phyloP scores from a whole-genome alignment of 2,113 vertebrate genomes.

The Coregonus clupeaformis region DNA sequence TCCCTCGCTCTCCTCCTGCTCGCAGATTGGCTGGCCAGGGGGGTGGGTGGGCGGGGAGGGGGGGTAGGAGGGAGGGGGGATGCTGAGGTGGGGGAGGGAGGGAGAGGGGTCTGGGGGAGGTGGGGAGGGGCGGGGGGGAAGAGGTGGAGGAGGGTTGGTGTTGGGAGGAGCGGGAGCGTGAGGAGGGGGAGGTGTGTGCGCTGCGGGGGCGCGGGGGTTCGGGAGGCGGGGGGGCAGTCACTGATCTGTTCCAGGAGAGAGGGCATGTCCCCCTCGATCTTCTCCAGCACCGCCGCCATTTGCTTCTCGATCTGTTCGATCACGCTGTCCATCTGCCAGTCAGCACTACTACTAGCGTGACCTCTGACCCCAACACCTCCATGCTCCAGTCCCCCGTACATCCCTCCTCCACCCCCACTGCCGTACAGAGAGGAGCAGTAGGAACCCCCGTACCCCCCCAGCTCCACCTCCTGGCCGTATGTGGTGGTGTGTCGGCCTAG shows the following conservation, averaged over 20 bases:
- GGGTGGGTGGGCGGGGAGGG: conserved; percentile 66
- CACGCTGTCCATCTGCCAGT: conserved; percentile 82
- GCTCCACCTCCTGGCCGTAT: conserved; percentile 47
- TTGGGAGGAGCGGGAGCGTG: conserved; percentile 49
- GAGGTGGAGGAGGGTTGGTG: conserved; percentile 29
- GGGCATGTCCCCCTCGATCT: conserved; percentile 82
- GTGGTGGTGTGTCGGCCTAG: conserved; percentile 62
- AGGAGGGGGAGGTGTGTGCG: conserved; percentile 65
- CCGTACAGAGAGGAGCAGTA: conserved; percentile 65
- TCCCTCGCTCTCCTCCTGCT: conserved; percentile 60
- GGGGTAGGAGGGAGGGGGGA: conserved; percentile 23
- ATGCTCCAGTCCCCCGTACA: conserved; percentile 67
- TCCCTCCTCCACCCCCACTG: conserved; percentile 53
- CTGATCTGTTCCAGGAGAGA: conserved; percentile 79
- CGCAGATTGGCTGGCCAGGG: conserved; percentile 44
- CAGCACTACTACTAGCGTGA: conserved; percentile 45
- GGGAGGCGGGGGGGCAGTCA: conserved; percentile 68
- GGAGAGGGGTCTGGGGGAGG: conserved; percentile 36
- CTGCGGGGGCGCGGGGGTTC: conserved; percentile 55
- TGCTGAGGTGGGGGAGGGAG: conserved; percentile 32
- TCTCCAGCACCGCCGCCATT: conserved; percentile 80
- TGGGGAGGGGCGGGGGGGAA: conserved; percentile 56
- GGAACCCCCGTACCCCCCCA: conserved; percentile 58
- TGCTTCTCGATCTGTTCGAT: conserved; percentile 81
- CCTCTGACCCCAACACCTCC: conserved; percentile 9